Evolutionary conservation across 1,140 invertebrate species (phyloP).

Genomic region (Drosophila micromelanica): DNA sequence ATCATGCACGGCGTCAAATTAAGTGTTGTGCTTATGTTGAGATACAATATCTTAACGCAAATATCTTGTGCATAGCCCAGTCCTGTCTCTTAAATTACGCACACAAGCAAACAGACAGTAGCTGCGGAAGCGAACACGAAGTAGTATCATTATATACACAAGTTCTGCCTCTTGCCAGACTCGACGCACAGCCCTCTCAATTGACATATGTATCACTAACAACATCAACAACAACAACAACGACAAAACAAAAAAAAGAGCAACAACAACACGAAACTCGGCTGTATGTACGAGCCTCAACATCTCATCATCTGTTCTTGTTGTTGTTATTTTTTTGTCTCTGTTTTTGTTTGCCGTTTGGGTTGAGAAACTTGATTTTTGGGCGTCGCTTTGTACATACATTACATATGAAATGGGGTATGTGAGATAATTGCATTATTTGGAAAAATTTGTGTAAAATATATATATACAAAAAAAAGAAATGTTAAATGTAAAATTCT

Average conservation of each 20-base stretch:
- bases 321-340: constrained; percentile 17
- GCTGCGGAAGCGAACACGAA: constrained; percentile 15
- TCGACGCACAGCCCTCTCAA: neutral
- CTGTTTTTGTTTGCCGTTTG: constrained; percentile 35
- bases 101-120: constrained; percentile 10
- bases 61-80: constrained; percentile 9
- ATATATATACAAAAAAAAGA: neutral
- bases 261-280: constrained; percentile 8
- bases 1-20: constrained; percentile 51
- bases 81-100: constrained; percentile 5
- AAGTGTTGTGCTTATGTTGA: constrained; percentile 44
- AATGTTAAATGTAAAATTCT: too few species aligned
- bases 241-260: too few species aligned
- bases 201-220: constrained; percentile 26
- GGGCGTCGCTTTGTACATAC: constrained; percentile 19
- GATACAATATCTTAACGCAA: constrained; percentile 39
- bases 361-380: constrained; percentile 60
- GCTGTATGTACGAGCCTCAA: constrained; percentile 17
- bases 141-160: constrained; percentile 10
- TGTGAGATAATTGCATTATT: neutral
- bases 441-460: neutral
- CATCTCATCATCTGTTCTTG: constrained; percentile 38
- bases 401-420: neutral
- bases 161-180: constrained; percentile 21
- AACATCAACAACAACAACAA: constrained; percentile 1